Percentiles rank a stretch among this genome's conserved stretches.
Evolutionary conservation across 1,140 invertebrate genomes (phyloP).

Genomic region (Calosoma granatense): DNA sequence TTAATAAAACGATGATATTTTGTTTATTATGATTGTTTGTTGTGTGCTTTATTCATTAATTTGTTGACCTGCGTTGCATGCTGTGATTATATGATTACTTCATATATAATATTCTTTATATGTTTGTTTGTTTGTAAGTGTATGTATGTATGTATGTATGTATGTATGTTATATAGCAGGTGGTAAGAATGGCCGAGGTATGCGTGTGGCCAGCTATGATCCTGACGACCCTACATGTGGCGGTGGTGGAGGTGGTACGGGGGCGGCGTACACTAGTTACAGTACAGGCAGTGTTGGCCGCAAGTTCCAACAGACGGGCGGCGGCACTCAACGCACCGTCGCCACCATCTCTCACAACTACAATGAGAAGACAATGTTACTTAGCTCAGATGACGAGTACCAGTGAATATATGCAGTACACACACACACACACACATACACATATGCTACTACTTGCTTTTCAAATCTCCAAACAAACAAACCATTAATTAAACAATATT

Average conservation of each 20-base stretch:
- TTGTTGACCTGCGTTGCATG: too few relatives aligned
- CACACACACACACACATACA: too few relatives aligned
- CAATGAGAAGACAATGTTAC: constrained; percentile 91
- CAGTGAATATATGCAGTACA: constrained; percentile 56
- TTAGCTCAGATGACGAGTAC: constrained; percentile 95
- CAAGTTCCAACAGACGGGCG: constrained; percentile 43
- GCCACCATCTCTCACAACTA: constrained; percentile 72
- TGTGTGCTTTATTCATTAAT: too few relatives aligned
- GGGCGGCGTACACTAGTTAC: constrained; percentile 24
- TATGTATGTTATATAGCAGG: constrained; percentile 30
- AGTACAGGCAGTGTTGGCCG: constrained; percentile 33
- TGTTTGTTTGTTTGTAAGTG: too few relatives aligned
- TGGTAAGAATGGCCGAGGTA: constrained; percentile 52
- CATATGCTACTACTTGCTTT: too few relatives aligned
- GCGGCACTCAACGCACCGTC: constrained; percentile 54
- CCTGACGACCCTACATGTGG: constrained; percentile 48
- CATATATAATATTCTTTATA: too few relatives aligned
- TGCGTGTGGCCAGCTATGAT: constrained; percentile 54
- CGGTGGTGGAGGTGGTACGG: constrained; percentile 28
- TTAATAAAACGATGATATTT: too few relatives aligned
- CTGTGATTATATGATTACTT: too few relatives aligned
- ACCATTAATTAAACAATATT: too few relatives aligned
- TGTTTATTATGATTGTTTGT: too few relatives aligned
- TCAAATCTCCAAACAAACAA: too few relatives aligned
- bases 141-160: too few relatives aligned